Percentiles rank a stretch among this genome's conserved stretches.
phyloP scores from a whole-genome alignment of 2,888 invertebrate species.

The Acleris emargana region DNA sequence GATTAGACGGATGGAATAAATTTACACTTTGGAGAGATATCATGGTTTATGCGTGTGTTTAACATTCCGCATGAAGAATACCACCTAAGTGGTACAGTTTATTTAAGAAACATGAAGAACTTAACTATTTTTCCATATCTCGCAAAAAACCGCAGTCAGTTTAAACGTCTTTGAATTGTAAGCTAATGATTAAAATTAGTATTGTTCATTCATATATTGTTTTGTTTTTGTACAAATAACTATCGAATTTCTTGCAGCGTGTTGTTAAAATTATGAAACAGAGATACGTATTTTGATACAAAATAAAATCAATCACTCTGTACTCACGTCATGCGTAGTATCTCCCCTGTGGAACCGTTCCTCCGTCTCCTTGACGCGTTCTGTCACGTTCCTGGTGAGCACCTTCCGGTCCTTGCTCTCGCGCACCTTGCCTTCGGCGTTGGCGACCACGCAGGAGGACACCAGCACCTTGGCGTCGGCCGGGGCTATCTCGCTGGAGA shows the following conservation, averaged over 20 bases:
- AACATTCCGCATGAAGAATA: not conserved
- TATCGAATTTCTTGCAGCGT: too few relatives aligned
- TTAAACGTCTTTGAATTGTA: too few relatives aligned
- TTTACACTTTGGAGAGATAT: slow-evolving; percentile 24
- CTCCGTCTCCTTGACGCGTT: slow-evolving; percentile 92
- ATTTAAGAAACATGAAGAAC: too few relatives aligned
- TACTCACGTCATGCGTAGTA: slow-evolving; percentile 92
- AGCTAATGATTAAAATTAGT: too few relatives aligned
- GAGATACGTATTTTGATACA: too few relatives aligned
- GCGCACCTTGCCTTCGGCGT: slow-evolving; percentile 89
- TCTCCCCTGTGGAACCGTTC: slow-evolving; percentile 92
- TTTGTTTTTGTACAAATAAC: too few relatives aligned
- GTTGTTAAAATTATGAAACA: too few relatives aligned
- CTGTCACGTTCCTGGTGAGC: slow-evolving; percentile 91
- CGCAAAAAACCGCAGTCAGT: too few relatives aligned
- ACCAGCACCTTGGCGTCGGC: slow-evolving; percentile 69
- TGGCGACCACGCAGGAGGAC: slow-evolving; percentile 81
- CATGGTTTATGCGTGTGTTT: slow-evolving; percentile 20
- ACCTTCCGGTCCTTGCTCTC: slow-evolving; percentile 92
- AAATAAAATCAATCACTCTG: not conserved
- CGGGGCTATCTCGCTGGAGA: slow-evolving; percentile 60
- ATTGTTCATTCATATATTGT: too few relatives aligned
- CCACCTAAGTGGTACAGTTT: too few relatives aligned
- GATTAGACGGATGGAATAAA: slow-evolving; percentile 39
- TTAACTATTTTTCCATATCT: too few relatives aligned